Base-by-base conservation (phyloP, 2,888 invertebrate species). In the Parapristionchus giblindavisi region DNA sequence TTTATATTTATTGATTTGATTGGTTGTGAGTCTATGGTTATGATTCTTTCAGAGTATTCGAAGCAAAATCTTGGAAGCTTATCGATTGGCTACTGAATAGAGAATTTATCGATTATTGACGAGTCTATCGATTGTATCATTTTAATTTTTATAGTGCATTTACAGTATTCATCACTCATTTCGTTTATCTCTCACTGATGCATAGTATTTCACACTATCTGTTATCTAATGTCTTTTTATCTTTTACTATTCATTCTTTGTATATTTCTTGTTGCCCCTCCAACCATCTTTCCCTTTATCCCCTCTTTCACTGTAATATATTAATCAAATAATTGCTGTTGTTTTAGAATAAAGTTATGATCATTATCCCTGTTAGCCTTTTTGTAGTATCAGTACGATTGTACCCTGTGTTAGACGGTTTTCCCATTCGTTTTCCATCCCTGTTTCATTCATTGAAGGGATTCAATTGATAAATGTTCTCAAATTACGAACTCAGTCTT, bases 171-270 rank as follows among this genome's bases (percentile, higher is more conserved):
- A 43, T 17, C 43, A 8, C 43, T 65, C 43, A 4, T 43, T 29
- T 43, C 27, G 14, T 32, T 27, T 21, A n/a, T 27, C 43, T 17
- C 14, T 32, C 38, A 27, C 63, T 65, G 43, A 27, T 65, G 32
- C 43, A 65, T 43, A 43, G 29, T 43, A 43, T 65, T 43, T 65
- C 63, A 43, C 63, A 65, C 43, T 65, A 40, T 65, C 27, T 43
- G 43, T 43, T 65, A 43, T 43, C 61, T 43, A 40, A 65, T 43
- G 63, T 40, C 29, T 27, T 61, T 43, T 43, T 43, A 65, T 65
- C 43, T 65, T 43, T 65, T 65, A 43, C 63, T 21, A 21, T 61
- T 24, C 21, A 38, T 61, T 61, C 17, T n/a, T n/a, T 38, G 43
- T 65, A 43, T 21, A n/a, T 56, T 56, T 32, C 5, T 3, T 4